A percentile compares a stretch with the other conserved stretches of the same genome.
These are phyloP conservation scores for Andrena hattorfiana DNA, from an alignment of 2,888 invertebrate species.

Conservation along the genomic window DNA sequence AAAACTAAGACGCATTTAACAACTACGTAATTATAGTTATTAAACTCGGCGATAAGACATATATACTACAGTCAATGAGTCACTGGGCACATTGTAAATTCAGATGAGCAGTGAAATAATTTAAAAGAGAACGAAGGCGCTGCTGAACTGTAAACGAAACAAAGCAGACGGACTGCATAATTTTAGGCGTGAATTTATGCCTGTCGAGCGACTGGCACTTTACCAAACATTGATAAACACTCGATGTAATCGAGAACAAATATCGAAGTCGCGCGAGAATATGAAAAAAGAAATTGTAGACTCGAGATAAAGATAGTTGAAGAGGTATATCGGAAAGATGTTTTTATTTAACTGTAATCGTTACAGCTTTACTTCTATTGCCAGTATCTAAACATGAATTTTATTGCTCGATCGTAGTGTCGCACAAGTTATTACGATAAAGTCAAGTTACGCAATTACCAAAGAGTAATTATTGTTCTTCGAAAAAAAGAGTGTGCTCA, in stretches of 20 bases:
- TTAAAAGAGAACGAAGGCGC: too few species aligned
- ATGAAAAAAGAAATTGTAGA: neutral
- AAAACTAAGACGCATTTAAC: neutral
- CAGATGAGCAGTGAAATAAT: too few species aligned
- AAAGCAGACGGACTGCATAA: too few species aligned
- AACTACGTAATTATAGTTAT: neutral
- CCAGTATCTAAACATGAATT: neutral
- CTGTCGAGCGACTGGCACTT: too few species aligned
- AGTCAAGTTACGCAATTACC: neutral
- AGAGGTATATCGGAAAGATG: neutral
- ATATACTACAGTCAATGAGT: too few species aligned
- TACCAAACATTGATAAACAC: too few species aligned
- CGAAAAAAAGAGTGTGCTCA: neutral
- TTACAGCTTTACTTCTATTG: neutral
- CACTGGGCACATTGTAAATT: too few species aligned
- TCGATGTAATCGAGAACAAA: too few species aligned
- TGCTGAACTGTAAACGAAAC: too few species aligned
- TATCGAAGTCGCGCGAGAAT: too few species aligned
- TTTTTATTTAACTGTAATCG: neutral
- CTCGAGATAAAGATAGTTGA: neutral
- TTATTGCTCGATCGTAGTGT: neutral
- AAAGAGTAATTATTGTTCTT: neutral
- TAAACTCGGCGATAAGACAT: too few species aligned
- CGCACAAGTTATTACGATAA: neutral
- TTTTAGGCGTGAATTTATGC: too few species aligned